Base-by-base conservation (phyloP, 1,140 invertebrate genomes). In the Steinernema feltiae region DNA sequence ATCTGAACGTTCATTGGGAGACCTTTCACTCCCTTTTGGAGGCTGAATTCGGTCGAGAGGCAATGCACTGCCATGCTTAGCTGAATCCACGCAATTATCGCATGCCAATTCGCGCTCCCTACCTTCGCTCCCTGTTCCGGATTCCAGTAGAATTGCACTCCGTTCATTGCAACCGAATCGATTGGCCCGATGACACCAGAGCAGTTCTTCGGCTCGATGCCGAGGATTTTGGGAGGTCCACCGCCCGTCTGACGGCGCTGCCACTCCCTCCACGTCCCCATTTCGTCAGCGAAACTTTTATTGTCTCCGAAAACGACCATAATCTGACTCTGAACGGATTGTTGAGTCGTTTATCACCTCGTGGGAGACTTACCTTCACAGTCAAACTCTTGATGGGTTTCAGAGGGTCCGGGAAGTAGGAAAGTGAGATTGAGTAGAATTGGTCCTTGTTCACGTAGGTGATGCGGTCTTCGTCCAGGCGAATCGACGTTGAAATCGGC, bases 201-300 rank as follows among this genome's bases (percentile, higher is more conserved):
- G 87, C 94, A 97, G 89, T 98, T 99, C 89, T 98, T 99, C 70
- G 95, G 97, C 90, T 99, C 96, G 85, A 95, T 95, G 88, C 99
- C 97, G 79, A 99, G 90, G 87, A 99, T 98, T 85, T 97, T 90
- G 88, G 98, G 96, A 89, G 53, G 53, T 63, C 53, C 53, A 15
- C 99, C 99, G 48, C 96, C 93, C 69, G 93, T 96, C 89, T 99
- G 97, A 84, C 99, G 97, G 85, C 97, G 90, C 87, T 98, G 95
- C 97, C 97, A 99, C 88, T 98, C 97, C 88, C 98, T 94, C 95
- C 96, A 98, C 69, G 96, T 95, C 89, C 97, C 98, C 82, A 96
- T 93, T 89, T 99, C 96, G 84, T 99, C 97, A 87, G 98, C 96
- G 29, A 93, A 92, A 79, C 93, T 93, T 88, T 98, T 98, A 88